phyloP scores from a whole-genome alignment of 2,797 vertebrate species.

The Ataeniobius toweri region DNA sequence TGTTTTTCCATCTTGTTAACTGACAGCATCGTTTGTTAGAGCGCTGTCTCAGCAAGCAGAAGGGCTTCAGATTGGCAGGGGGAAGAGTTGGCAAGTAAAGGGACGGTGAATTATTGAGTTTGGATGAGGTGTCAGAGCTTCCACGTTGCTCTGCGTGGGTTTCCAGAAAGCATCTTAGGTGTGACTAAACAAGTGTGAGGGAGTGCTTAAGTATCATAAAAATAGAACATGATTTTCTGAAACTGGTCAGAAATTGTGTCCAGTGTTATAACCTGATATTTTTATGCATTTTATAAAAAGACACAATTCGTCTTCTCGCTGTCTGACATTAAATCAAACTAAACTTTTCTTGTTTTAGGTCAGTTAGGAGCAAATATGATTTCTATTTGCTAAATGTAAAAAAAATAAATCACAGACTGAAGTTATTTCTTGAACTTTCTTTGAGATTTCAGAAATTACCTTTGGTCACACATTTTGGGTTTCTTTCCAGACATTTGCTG shows the following conservation, averaged over 20 bases:
- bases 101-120: constrained; percentile 74
- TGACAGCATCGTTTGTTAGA: constrained; percentile 81
- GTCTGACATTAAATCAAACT: not conserved
- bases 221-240: constrained; percentile 43
- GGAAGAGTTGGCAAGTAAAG: constrained; percentile 69
- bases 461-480: too few species aligned
- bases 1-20: constrained; percentile 83
- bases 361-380: too few species aligned
- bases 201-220: constrained; percentile 70
- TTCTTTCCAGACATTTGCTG: too few species aligned
- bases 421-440: too few species aligned
- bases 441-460: too few species aligned
- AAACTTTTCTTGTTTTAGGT: too few species aligned
- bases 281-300: not conserved
- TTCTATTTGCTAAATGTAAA: too few species aligned
- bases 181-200: constrained; percentile 64
- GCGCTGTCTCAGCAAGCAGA: constrained; percentile 70
- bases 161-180: constrained; percentile 71
- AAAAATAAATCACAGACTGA: too few species aligned
- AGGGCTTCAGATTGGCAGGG: constrained; percentile 70
- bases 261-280: not conserved
- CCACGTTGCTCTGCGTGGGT: constrained; percentile 62
- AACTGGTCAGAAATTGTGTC: constrained; percentile 52
- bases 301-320: too few species aligned
- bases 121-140: constrained; percentile 72